These are phyloP conservation scores for Lycaon pictus DNA, from an alignment of 2,113 vertebrate species.

Conservation along the genomic window DNA sequence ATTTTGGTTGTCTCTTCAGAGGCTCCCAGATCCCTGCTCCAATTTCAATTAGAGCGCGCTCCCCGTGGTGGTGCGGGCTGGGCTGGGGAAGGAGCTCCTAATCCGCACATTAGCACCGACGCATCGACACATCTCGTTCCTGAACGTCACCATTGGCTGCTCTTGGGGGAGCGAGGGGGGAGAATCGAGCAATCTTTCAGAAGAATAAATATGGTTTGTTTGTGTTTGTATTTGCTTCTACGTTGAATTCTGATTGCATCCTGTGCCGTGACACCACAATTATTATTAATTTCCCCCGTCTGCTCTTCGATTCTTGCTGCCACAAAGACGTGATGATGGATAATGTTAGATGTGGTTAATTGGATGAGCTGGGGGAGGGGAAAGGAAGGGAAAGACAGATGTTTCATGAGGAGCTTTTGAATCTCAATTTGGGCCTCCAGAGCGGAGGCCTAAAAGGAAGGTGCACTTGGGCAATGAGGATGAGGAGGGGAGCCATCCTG, in stretches of 20 bases:
- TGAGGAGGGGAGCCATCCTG: accelerated
- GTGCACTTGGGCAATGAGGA: accelerated
- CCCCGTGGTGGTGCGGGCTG: slow-evolving; percentile 71
- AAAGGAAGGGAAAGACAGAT: slow-evolving; percentile 60
- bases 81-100: slow-evolving; percentile 84
- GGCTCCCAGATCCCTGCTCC: slow-evolving; percentile 85
- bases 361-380: slow-evolving; percentile 82
- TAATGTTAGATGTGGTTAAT: slow-evolving; percentile 86
- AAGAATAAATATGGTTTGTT: slow-evolving; percentile 90
- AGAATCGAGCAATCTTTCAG: slow-evolving; percentile 77
- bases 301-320: slow-evolving; percentile 84
- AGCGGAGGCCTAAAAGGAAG: slow-evolving; percentile 59
- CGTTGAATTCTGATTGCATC: slow-evolving; percentile 87
- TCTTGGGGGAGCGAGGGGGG: slow-evolving; percentile 72
- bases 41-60: slow-evolving; percentile 85
- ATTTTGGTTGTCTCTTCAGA: slow-evolving; percentile 84
- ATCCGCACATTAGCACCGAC: slow-evolving; percentile 86
- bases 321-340: slow-evolving; percentile 86
- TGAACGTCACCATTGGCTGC: slow-evolving; percentile 76
- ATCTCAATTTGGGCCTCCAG: slow-evolving; percentile 73
- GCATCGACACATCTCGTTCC: slow-evolving; percentile 87
- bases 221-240: slow-evolving; percentile 89
- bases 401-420: slow-evolving; percentile 81
- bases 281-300: slow-evolving; percentile 89
- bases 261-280: slow-evolving; percentile 85